Evolutionary conservation across 92 coral and sea anemone species (phyloP).

Genomic region (Epizoanthus ramosus): DNA sequence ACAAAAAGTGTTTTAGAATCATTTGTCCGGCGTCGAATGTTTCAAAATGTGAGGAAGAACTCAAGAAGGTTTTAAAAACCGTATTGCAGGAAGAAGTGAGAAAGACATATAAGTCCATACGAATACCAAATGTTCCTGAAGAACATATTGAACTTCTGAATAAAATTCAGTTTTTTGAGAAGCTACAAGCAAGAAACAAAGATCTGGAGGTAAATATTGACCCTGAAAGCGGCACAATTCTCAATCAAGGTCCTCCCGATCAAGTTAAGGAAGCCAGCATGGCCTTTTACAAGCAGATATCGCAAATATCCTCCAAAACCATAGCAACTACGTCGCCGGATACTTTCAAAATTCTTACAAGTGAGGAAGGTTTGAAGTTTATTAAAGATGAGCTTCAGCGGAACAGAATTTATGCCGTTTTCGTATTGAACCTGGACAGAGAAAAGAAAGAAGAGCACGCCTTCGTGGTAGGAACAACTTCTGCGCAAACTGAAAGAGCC

Average conservation of each 20-base stretch:
- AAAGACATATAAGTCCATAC: constrained; percentile 54
- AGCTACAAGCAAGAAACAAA: constrained; percentile 49
- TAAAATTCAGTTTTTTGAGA: constrained; percentile 65
- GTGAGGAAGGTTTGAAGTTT: constrained; percentile 54
- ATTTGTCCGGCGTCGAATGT: constrained; percentile 49
- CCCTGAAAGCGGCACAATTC: constrained; percentile 55
- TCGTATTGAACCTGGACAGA: constrained; percentile 53
- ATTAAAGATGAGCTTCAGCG: constrained; percentile 50
- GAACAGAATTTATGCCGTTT: constrained; percentile 60
- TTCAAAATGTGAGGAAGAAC: constrained; percentile 24
- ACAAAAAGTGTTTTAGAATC: constrained; percentile 33
- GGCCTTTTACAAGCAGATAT: constrained; percentile 48
- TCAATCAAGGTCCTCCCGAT: constrained; percentile 72
- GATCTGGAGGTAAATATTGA: constrained; percentile 65
- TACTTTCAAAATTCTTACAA: constrained; percentile 56
- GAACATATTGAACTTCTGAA: constrained; percentile 68
- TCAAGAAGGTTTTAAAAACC: constrained; percentile 43
- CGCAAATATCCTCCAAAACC: constrained; percentile 51
- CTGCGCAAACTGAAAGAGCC: constrained; percentile 61
- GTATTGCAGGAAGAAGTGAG: constrained; percentile 57
- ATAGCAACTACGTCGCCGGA: constrained; percentile 35
- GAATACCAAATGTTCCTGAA: constrained; percentile 46
- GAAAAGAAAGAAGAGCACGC: constrained; percentile 35
- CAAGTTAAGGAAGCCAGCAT: constrained; percentile 65
- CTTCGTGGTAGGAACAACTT: constrained; percentile 50